Base-by-base conservation (phyloP, 1,140 invertebrate genomes). In the Pseudachorutes palmiensis region DNA sequence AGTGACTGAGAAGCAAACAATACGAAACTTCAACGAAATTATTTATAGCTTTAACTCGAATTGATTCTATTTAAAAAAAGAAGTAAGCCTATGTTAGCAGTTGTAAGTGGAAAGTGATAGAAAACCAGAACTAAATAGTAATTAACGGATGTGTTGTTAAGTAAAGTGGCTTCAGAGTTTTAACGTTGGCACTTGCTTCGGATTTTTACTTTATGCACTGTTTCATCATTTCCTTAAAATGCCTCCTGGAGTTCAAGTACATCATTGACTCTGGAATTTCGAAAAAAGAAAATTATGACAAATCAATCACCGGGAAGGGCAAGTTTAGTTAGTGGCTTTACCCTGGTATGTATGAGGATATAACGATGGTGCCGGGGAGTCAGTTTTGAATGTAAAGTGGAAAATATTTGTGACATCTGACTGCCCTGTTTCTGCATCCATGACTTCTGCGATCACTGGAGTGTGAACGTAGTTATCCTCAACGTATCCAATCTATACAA, bases 351-450 rank as follows among this genome's bases (percentile, higher is more conserved):
- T 83, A 63, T 82, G 81, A 1, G 88, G 88, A 48, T 88, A 76
- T 36, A 89, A 81, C 66, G 60, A 31, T 2, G 69, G 57, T 3
- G 62, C 33, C 0, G 33, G 24, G 28, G 14, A 24, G 24, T 68
- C 66, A 9, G 29, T 49, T 26, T 1, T 22, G 76, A 86, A 88
- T 1, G 88, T 89, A 75, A 87, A 88, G 76, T 90, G 86, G 75
- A 91, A 90, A n/a, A 84, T 82, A 78, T 91, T 90, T 16, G 87
- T 87, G 19, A 86, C 86, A 32, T 82, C 80, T 68, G 80, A 80
- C 66, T 77, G 77, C 1, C 82, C 83, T 0, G 80, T 82, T 49
- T 78, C 75, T 1, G 86, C 80, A 75, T 89, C 82, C 55, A 85
- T 80, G 22, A 87, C 84, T 76, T 89, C 85, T 1, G 87, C 87